Base-by-base conservation (phyloP, 2,113 vertebrate species). In the Oreochromis aureus region DNA sequence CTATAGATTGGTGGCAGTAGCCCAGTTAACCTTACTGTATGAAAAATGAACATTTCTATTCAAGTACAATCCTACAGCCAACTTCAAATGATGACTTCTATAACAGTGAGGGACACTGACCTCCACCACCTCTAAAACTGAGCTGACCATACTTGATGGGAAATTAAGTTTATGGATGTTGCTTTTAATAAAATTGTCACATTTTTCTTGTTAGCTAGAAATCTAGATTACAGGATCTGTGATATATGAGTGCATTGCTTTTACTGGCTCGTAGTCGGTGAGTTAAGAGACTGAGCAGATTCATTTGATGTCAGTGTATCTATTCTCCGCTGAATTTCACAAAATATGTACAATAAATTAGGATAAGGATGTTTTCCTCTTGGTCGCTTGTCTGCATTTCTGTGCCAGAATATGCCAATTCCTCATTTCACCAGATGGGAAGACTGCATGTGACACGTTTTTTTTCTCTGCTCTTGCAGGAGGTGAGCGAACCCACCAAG, bases 401-500 rank as follows among this genome's bases (percentile, higher is more conserved):
- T 61, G 39, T 32, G 10, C 24, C 36, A 41, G 6, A 48, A 11
- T 19, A 53, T 5, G 15, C 5, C 5, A 11, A 55, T 36, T 12
- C 32, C 3, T 80, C 13, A 22, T 59, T 85, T 39, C 22, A 24
- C 7, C 48, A 15, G 56, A 27, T 19, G 27, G 18, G 2, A 36
- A 13, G 16, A 30, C 34, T 39, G 41, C 71, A 24, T 27, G 46
- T 34, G 34, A 18, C 36, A 18, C 5, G 9, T 86, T 30, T 59
- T 16, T 19, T 83, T 1, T 83, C 15, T 79, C 24, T 30, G 22
- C 86, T 2, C 81, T 94, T 96, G 69, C 61, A 99, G 99, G 99
- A 99, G 96, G 98, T 98, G 53, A 98, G 98, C n/a, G 98, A 99
- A 85, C 98, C 98, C 79, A 98, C 98, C 95, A 99, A 99, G 96